Percentiles rank a stretch among this genome's conserved stretches.
Conservation (phyloP, 2,797 vertebrate genomes). For the Threskiornis aethiopicus region DNA sequence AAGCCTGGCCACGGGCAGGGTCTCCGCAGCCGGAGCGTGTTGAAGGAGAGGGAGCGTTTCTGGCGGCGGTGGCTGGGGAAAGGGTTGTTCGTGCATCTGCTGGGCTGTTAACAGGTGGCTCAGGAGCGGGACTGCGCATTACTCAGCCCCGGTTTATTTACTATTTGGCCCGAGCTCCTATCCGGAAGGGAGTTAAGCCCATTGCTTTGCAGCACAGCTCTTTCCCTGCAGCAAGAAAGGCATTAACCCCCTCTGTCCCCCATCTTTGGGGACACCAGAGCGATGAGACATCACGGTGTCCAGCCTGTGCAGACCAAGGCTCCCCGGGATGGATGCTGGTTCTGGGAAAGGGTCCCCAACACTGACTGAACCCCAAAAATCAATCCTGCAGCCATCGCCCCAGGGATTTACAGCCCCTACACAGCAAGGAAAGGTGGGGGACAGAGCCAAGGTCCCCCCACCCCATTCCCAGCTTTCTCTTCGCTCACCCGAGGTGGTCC, state of each 20-base stretch:
- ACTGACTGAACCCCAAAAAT: accelerated
- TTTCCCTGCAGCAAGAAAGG: neutral
- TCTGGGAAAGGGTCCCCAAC: neutral
- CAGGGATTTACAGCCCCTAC: neutral
- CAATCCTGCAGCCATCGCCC: neutral
- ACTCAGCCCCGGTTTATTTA: neutral
- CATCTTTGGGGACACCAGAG: neutral
- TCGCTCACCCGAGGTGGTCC: neutral
- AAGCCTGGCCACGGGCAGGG: neutral
- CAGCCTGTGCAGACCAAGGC: neutral
- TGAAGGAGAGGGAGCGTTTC: neutral
- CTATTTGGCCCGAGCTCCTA: neutral
- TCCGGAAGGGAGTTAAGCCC: neutral
- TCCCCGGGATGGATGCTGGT: accelerated
- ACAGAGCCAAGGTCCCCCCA: neutral
- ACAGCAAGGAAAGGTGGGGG: neutral
- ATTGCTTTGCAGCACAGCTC: neutral
- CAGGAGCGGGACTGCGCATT: neutral
- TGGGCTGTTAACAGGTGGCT: constrained; percentile 35
- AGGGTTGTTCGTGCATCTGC: neutral
- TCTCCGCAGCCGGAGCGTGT: accelerated
- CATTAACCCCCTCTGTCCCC: neutral
- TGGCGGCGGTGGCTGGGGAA: neutral
- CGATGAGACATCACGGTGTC: accelerated
- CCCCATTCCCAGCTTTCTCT: neutral